Evolutionary conservation across 2,888 invertebrate genomes (phyloP), one percentile per base, ranked within the genome.

Genomic region (Melinopterus prodromus): DNA sequence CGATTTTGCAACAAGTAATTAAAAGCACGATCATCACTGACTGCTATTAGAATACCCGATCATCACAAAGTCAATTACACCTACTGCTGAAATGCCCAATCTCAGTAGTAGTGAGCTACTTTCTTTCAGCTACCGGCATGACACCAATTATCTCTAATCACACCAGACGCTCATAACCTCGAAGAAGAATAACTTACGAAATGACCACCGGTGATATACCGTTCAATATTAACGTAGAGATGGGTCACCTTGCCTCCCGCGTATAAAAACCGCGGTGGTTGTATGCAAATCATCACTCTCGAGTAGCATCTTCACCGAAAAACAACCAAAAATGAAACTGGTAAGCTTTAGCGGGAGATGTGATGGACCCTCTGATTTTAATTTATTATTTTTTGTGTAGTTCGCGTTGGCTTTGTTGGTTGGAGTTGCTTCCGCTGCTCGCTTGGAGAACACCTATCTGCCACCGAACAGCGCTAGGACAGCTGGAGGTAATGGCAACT

Each of bases 381-480:
- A 72, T 74, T 74, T 26, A 12, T 35, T 74, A 37, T 74, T 74
- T 26, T 74, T 74, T 71, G 89, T 89, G 38, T 89, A 91, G 91
- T 85, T 91, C 77, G 85, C 90, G 80, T 84, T 90, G 77, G 79
- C 90, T 37, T 84, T 89, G 16, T 84, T 90, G 80, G 88, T 88
- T 0, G 86, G 80, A 6, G 82, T 87, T 36, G 89, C 90, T 14
- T 80, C 88, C 14, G 91, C 91, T 4, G 93, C 91, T 5, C 90
- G 90, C 14, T 87, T 93, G 75, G 92, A 93, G 71, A 91, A 91
- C 70, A 90, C 90, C 7, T 92, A 92, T 86, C 89, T 92, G 0
- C 93, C 93, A 0, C 92, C 93, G 3, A 88, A 90, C 80, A 89
- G 90, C 6, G 90, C 90, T 0, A 87, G 89, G 6, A 90, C 91